These are phyloP conservation scores for Alloscopus bannaensis DNA, from an alignment of 2,888 invertebrate species.

Conservation along the genomic window DNA sequence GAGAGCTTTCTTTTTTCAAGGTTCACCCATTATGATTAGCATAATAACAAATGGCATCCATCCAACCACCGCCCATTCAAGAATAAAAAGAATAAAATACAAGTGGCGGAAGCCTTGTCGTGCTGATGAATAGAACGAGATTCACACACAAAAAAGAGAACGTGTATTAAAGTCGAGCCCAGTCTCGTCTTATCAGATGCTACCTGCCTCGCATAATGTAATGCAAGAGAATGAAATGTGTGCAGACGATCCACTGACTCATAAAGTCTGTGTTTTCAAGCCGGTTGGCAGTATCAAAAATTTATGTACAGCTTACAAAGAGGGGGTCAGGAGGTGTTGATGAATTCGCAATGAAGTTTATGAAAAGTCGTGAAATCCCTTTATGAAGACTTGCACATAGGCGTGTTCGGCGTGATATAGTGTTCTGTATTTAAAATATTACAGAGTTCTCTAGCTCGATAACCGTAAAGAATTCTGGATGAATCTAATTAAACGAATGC, in stretches of 20 bases:
- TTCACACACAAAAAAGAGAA: slow-evolving; percentile 3
- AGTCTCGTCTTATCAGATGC: slow-evolving; percentile 38
- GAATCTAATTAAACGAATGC: too few relatives aligned
- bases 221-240: slow-evolving; percentile 30
- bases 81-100: slow-evolving; percentile 28
- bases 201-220: slow-evolving; percentile 46
- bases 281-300: too few relatives aligned
- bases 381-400: too few relatives aligned
- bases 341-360: slow-evolving; percentile 34
- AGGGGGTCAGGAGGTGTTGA: slow-evolving; percentile 53
- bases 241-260: too few relatives aligned
- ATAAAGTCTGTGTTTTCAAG: too few relatives aligned
- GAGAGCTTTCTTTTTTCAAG: slow-evolving; percentile 23
- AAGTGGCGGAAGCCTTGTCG: slow-evolving; percentile 45
- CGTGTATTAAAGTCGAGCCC: slow-evolving; percentile 24
- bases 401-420: too few relatives aligned
- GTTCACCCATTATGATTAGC: slow-evolving; percentile 54
- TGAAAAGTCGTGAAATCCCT: too few relatives aligned
- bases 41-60: slow-evolving; percentile 54
- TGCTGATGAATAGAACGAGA: slow-evolving; percentile 15
- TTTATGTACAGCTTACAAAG: slow-evolving; percentile 55
- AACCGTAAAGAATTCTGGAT: too few relatives aligned
- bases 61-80: slow-evolving; percentile 49
- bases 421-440: too few relatives aligned
- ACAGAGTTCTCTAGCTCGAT: too few relatives aligned